Base-by-base conservation (phyloP, 2,888 invertebrate genomes). In the Xanthorhoe spadicearia region DNA sequence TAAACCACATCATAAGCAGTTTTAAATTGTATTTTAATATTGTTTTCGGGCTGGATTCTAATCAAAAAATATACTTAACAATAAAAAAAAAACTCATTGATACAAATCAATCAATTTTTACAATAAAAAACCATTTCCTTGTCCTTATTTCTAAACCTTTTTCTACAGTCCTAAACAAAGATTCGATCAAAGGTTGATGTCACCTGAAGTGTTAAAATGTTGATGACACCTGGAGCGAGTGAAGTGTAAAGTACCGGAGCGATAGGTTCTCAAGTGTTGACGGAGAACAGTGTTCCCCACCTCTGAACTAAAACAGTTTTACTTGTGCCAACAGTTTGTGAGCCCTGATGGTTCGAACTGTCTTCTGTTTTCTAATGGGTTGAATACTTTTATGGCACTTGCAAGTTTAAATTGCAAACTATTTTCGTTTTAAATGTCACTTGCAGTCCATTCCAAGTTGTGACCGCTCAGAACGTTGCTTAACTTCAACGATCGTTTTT, bases 281-380 rank as follows among this genome's bases (percentile, higher is more conserved):
- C 85, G 74, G 69, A 78, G 74, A 76, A 75, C 77, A 83, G 77
- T 83, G 85, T 84, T 43, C 32, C 83, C 66, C 49, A 79, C 77
- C 77, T 70, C 80, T 81, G 81, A 79, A 72, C 78, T 80, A 75
- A 81, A 82, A 83, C 77, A 74, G 74, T 83, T 85, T 84, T 82
- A 79, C 81, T 79, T 84, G 77, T 76, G 72, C 79, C 82, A 83
- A 87, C 79, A 84, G 81, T 80, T 79, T 71, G 70, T 46, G 68
- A 72, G 61, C 67, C 68, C 68, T 72, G 71, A 57, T 50, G 23
- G 38, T 13, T 43, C 38, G 38, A 43, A 43, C 38, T n/a, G n/a
- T n/a, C n/a, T n/a, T n/a, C n/a, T n/a, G 38, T 43, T 43, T 43
- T 43, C 13, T 3, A 43, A 43, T 43, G 8, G 32, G 38, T 38